Base-by-base conservation (phyloP, 2,888 invertebrate genomes). In the Acanthopleura granulata region DNA sequence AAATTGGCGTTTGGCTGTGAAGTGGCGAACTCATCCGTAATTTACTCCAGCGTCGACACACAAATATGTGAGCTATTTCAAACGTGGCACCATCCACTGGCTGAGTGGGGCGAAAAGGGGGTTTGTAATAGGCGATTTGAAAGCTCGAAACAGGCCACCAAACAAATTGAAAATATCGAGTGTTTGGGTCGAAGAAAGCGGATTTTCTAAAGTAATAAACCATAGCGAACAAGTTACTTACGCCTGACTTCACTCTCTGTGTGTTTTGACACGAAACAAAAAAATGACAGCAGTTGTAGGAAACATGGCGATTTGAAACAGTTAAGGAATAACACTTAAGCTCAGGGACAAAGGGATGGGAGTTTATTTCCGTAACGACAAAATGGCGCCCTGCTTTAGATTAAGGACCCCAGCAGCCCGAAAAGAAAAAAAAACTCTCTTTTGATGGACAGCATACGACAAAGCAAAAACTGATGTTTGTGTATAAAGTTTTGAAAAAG, bases 191-290 rank as follows among this genome's bases (percentile, higher is more conserved):
- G n/a, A 57, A 18, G 22, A 22, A n/a, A n/a, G 57, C 57, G n/a
- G 22, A n/a, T 22, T 57, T 57, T 22, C 22, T 22, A 12, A 57
- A 57, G 57, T 57, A 57, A 57, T 57, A n/a, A n/a, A n/a, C 57
- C 18, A 57, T n/a, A 12, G 22, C 57, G n/a, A 22, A 22, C 18
- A 22, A 57, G 57, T 57, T 57, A 57, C 22, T 57, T 22, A 57
- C 57, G 57, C 57, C 22, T 57, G n/a, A 22, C 18, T 22, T 57
- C 18, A n/a, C 22, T 57, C 57, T 22, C 57, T 22, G 57, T 57
- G 57, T 57, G 57, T 57, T 57, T 57, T 57, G 57, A 57, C 57
- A 57, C 57, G 57, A n/a, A 57, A 57, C 57, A 57, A 57, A 57
- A n/a, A 40, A 57, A 57, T 22, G 57, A 57, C 57, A 57, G 57